phyloP scores from a whole-genome alignment of 2,888 invertebrate species.

The Cryptosula pallasiana region DNA sequence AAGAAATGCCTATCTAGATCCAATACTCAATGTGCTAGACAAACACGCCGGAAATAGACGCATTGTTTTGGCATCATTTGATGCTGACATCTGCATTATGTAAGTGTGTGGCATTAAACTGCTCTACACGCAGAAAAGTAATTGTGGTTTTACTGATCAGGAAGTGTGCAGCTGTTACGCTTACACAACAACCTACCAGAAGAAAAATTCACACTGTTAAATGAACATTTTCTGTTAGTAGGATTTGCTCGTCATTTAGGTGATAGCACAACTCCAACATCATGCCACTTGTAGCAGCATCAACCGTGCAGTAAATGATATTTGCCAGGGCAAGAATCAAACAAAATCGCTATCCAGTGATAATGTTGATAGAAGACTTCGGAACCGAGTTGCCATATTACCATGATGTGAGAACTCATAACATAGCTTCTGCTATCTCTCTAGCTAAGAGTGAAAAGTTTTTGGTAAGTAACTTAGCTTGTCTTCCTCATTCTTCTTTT shows the following conservation, averaged over 20 bases:
- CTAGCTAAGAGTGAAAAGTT: constrained; percentile 76
- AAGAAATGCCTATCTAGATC: constrained; percentile 86
- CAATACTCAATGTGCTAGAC: constrained; percentile 75
- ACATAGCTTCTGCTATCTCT: constrained; percentile 74
- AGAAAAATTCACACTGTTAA: too few relatives aligned
- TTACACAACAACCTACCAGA: too few relatives aligned
- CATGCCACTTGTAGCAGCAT: too few relatives aligned
- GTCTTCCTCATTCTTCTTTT: too few relatives aligned
- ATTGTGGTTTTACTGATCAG: too few relatives aligned
- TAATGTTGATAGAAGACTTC: constrained; percentile 67
- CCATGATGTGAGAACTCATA: constrained; percentile 61
- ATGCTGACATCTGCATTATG: constrained; percentile 92
- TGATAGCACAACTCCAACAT: too few relatives aligned
- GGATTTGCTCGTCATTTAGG: too few relatives aligned
- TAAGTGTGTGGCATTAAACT: too few relatives aligned
- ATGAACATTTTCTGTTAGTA: too few relatives aligned
- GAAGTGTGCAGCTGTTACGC: too few relatives aligned
- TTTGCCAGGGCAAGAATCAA: constrained; percentile 62
- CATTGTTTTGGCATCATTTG: constrained; percentile 89
- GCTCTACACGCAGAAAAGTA: too few relatives aligned
- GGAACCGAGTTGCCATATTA: neutral
- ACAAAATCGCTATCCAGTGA: constrained; percentile 93
- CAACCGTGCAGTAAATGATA: too few relatives aligned
- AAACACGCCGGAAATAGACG: constrained; percentile 72
- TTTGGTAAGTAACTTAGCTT: constrained; percentile 57